A percentile compares a stretch with the other conserved stretches of the same genome.
These are phyloP conservation scores for Erebia epiphron DNA, from an alignment of 2,888 invertebrate species.

Conservation along the genomic window DNA sequence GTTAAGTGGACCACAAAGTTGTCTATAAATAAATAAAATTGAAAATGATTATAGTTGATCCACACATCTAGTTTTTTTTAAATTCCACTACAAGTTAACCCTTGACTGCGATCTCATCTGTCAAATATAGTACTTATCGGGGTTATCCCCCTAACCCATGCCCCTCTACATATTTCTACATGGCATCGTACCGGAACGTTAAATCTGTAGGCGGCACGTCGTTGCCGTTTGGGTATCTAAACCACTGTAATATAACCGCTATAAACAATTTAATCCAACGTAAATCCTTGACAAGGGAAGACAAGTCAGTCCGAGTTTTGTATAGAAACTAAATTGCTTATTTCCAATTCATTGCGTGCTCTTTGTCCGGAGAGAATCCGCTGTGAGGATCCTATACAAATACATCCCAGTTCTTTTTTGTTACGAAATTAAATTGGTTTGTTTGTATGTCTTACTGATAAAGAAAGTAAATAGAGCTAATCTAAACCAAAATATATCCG, in stretches of 20 bases:
- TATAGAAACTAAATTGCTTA: slow-evolving; percentile 17
- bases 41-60: too few species aligned
- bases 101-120: not conserved
- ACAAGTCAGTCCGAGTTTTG: slow-evolving; percentile 12
- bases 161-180: not conserved
- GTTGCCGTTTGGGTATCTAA: too few species aligned
- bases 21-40: too few species aligned
- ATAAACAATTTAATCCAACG: slow-evolving; percentile 5
- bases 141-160: too few species aligned
- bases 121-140: too few species aligned
- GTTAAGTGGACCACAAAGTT: too few species aligned
- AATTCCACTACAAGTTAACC: too few species aligned
- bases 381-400: slow-evolving; percentile 13
- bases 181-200: too few species aligned
- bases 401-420: not conserved
- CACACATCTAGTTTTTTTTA: too few species aligned
- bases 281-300: slow-evolving; percentile 7
- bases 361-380: slow-evolving; percentile 13
- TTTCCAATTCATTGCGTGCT: slow-evolving; percentile 21
- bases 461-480: not conserved
- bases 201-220: too few species aligned
- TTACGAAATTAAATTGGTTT: slow-evolving; percentile 6
- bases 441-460: not conserved
- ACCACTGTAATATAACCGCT: too few species aligned
- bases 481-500: not conserved